Evolutionary conservation across 2,888 invertebrate genomes (phyloP), one percentile per base, ranked within the genome.

Genomic region (Anaspis maculata): DNA sequence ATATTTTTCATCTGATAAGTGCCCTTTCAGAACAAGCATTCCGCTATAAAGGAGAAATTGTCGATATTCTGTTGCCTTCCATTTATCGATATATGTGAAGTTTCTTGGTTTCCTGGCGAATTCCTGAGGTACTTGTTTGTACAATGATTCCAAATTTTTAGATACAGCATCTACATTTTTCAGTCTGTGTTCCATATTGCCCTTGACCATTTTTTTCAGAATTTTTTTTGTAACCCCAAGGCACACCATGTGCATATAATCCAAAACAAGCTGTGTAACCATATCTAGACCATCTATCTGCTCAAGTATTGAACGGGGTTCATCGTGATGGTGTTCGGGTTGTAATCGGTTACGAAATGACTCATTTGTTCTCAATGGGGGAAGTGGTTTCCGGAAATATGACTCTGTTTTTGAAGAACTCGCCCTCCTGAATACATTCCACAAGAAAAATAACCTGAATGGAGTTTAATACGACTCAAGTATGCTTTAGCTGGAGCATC

Each of bases 371-470:
- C 26, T 11, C 13, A 12, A 3, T 3, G 26, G 10, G 9, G 9
- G 9, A 6, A 19, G 6, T 13, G 3, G 3, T 13, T 26, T n/a
- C 3, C 3, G 13, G 13, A 13, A 3, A 3, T 13, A 26, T 10
- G 3, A n/a, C 12, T n/a, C 13, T 3, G 3, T 26, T 10, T 26
- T 2, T 12, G 10, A 26, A 5, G n/a, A n/a, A n/a, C n/a, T 26
- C 10, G 3, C 26, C 12, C 10, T 26, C 26, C 10, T 26, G 4
- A 3, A 13, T 26, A 26, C 26, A 26, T 13, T 26, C 26, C 12
- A 11, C 26, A 26, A 6, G 3, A 11, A 26, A 13, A 26, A 26
- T 26, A n/a, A 10, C 26, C 26, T 3, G 3, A 13, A 11, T 26
- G 26, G 3, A 11, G 12, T 11, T 26, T 26, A 3, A 13, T 26